Base-by-base conservation (phyloP, 1,140 invertebrate genomes). In the Drosophila insularis region DNA sequence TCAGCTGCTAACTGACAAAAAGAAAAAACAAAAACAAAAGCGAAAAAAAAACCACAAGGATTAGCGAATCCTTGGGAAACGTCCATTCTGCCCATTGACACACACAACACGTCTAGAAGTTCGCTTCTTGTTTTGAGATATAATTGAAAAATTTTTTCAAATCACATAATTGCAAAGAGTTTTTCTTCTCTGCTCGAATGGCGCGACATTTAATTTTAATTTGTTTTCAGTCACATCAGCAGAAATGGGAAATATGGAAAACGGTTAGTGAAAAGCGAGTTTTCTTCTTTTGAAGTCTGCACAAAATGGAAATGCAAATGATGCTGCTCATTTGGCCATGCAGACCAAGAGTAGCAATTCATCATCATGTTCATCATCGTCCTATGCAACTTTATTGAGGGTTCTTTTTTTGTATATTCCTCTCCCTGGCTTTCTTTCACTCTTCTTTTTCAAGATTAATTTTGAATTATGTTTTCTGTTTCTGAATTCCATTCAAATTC, bases 21-120 rank as follows among this genome's bases (percentile, higher is more conserved):
- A 63, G 19, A 6, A 19, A 53, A 14, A 55, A 40, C 7, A 32
- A 13, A 19, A n/a, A n/a, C n/a, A n/a, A 4, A 2, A 4, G 23
- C 23, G 23, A 27, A 21, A 37, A 21, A 37, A 19, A 37, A 13
- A 13, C 8, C 2, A 37, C 11, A 37, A 50, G 43, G 43, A 50
- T 50, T 50, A 50, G 64, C 65, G 40, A 65, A 71, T 71, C 58
- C 69, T 14, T 55, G n/a, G 3, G 14, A 53, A 0, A 50, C 8
- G 43, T 50, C 19, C 19, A 10, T 21, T 32, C 6, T 17, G 46
- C 17, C 14, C 19, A 50, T 23, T 53, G n/a, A 31, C 56, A 37
- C 35, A 37, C 3, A 54, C 31, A 50, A 19, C 1, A 4, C 21
- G 43, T 50, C 17, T 21, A 50, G 43, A 50, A 50, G 43, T 21